phyloP scores from a whole-genome alignment of 2,888 invertebrate genomes.

The Psylliodes chrysocephalus region DNA sequence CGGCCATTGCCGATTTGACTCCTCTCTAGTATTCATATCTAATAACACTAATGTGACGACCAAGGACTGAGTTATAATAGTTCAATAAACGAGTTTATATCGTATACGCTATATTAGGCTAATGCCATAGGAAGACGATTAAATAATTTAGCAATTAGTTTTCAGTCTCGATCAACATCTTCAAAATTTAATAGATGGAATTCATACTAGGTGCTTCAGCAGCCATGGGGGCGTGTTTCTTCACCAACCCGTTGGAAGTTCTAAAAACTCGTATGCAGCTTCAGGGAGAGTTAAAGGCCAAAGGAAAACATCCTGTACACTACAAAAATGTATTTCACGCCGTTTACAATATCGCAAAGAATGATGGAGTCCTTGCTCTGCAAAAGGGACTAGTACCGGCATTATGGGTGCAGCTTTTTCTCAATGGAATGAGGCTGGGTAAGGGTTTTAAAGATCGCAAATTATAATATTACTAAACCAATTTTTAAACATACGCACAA shows the following conservation, averaged over 20 bases:
- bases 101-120: too few relatives aligned
- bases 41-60: too few relatives aligned
- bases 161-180: too few relatives aligned
- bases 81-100: too few relatives aligned
- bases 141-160: too few relatives aligned
- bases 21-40: too few relatives aligned
- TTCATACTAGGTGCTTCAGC: conserved; percentile 67
- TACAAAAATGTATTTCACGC: conserved; percentile 86
- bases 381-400: conserved; percentile 86
- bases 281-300: conserved; percentile 70
- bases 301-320: conserved; percentile 71
- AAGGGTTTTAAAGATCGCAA: too few relatives aligned
- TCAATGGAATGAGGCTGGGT: conserved; percentile 70
- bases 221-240: conserved; percentile 74
- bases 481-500: too few relatives aligned
- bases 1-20: too few relatives aligned
- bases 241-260: conserved; percentile 91
- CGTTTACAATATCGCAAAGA: conserved; percentile 59
- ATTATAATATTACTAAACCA: too few relatives aligned
- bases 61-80: too few relatives aligned
- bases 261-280: conserved; percentile 91
- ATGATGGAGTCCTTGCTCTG: conserved; percentile 80
- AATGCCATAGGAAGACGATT: too few relatives aligned
- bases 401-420: conserved; percentile 80
- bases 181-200: conserved; percentile 56